These are phyloP conservation scores for Pelecanoides urinatrix DNA, from an alignment of 2,113 vertebrate genomes.

Conservation along the genomic window DNA sequence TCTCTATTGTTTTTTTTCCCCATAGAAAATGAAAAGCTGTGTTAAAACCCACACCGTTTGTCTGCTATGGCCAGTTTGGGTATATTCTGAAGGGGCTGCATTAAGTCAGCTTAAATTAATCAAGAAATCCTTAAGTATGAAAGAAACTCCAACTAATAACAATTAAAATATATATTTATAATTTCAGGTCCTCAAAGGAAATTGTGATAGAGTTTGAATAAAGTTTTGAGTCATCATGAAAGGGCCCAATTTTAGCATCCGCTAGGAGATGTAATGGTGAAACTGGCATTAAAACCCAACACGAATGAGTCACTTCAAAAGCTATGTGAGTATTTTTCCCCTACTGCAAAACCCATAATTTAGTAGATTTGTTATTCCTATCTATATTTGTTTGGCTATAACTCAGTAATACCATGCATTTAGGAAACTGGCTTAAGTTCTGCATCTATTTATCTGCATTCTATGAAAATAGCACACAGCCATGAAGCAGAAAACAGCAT, in stretches of 20 bases:
- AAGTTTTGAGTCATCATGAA: conserved; percentile 50
- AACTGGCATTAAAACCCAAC: conserved; percentile 66
- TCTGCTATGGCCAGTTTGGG: conserved; percentile 6
- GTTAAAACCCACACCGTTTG: conserved; percentile 34
- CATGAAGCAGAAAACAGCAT: conserved; percentile 55
- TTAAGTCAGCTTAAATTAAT: conserved; percentile 47
- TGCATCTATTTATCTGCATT: conserved; percentile 12
- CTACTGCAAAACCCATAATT: background rate
- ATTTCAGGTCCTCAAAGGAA: conserved; percentile 64
- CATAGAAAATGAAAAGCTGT: conserved; percentile 51
- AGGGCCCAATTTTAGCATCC: conserved; percentile 40
- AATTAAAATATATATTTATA: conserved; percentile 78
- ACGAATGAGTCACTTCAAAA: background rate
- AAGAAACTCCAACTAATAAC: conserved; percentile 69
- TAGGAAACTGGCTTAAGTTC: conserved; percentile 2
- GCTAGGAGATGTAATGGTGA: conserved; percentile 30
- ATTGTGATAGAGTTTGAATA: conserved; percentile 42
- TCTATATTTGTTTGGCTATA: background rate
- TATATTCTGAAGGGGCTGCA: background rate
- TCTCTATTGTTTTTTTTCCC: background rate
- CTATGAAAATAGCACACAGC: background rate
- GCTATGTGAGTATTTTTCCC: background rate
- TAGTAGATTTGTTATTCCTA: background rate
- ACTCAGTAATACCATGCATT: conserved; percentile 13
- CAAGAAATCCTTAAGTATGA: conserved; percentile 36